Percentiles rank a stretch among this genome's conserved stretches.
These are phyloP conservation scores for Limnephilus auricula DNA, from an alignment of 2,888 invertebrate species.

Conservation along the genomic window DNA sequence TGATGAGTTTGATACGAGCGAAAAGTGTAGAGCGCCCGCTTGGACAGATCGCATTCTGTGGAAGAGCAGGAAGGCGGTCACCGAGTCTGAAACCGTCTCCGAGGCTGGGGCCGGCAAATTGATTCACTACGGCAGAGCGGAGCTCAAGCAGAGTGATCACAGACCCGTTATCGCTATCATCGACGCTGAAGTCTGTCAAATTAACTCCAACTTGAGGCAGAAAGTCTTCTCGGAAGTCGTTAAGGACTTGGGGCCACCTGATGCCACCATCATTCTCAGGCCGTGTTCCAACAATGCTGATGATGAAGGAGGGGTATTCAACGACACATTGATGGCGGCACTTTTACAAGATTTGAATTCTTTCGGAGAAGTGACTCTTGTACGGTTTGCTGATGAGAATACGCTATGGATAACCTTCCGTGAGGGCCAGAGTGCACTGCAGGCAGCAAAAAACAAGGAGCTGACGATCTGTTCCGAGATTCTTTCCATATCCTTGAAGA, in stretches of 20 bases:
- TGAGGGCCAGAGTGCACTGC: slow-evolving; percentile 92
- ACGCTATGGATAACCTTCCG: slow-evolving; percentile 95
- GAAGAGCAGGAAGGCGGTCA: slow-evolving; percentile 87
- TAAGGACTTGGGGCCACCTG: slow-evolving; percentile 93
- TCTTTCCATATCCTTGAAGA: slow-evolving; percentile 86
- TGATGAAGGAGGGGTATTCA: slow-evolving; percentile 81
- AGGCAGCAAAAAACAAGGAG: slow-evolving; percentile 79
- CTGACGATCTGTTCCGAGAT: slow-evolving; percentile 82
- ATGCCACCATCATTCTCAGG: slow-evolving; percentile 92
- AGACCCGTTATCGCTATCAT: slow-evolving; percentile 95
- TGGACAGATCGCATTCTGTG: slow-evolving; percentile 99
- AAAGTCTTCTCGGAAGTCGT: slow-evolving; percentile 91
- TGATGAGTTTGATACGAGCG: slow-evolving; percentile 99
- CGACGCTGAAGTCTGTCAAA: slow-evolving; percentile 90
- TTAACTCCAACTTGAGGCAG: slow-evolving; percentile 87
- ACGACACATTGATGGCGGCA: slow-evolving; percentile 88
- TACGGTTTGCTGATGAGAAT: slow-evolving; percentile 89
- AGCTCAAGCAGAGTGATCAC: slow-evolving; percentile 98
- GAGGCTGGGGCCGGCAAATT: slow-evolving; percentile 89
- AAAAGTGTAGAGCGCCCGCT: slow-evolving; percentile 97
- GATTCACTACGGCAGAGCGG: slow-evolving; percentile 93
- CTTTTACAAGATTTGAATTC: slow-evolving; percentile 89
- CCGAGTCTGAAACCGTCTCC: slow-evolving; percentile 81
- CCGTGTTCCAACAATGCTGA: slow-evolving; percentile 76
- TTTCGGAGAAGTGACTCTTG: slow-evolving; percentile 93